phyloP scores from a whole-genome alignment of 2,113 vertebrate species.

The Limnothrissa miodon region DNA sequence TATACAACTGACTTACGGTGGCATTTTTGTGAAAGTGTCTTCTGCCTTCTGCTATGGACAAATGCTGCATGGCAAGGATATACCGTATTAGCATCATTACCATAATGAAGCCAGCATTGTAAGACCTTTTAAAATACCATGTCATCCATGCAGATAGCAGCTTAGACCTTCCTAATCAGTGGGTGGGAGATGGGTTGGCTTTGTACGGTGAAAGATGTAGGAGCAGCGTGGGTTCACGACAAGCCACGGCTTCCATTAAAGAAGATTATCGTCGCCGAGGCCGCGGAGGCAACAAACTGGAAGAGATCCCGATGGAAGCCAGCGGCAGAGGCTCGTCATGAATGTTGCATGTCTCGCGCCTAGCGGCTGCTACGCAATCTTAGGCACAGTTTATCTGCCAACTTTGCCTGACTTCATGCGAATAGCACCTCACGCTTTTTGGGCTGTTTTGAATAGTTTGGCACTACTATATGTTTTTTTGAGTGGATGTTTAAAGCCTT shows the following conservation, averaged over 20 bases:
- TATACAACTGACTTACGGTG: not conserved
- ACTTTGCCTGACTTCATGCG: not conserved
- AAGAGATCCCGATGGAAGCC: not conserved
- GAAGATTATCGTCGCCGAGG: not conserved
- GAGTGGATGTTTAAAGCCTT: not conserved
- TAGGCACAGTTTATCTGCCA: not conserved
- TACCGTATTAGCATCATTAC: not conserved
- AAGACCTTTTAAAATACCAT: constrained; percentile 10
- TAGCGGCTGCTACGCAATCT: not conserved
- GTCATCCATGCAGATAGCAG: not conserved
- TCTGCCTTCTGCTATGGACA: not conserved
- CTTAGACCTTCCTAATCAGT: not conserved
- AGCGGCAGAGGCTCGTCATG: not conserved
- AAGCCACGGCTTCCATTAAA: constrained; percentile 10
- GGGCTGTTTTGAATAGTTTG: not conserved
- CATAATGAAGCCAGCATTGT: not conserved
- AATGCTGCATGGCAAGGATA: not conserved
- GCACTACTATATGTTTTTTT: not conserved
- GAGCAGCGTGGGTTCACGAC: not conserved
- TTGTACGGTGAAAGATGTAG: not conserved
- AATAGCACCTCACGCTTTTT: not conserved
- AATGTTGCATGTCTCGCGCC: not conserved
- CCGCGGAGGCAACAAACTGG: constrained; percentile 4
- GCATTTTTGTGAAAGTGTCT: not conserved
- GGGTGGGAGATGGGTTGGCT: not conserved